Conservation (phyloP, 2,797 vertebrate genomes). For the Phrynocephalus guinanensis region DNA sequence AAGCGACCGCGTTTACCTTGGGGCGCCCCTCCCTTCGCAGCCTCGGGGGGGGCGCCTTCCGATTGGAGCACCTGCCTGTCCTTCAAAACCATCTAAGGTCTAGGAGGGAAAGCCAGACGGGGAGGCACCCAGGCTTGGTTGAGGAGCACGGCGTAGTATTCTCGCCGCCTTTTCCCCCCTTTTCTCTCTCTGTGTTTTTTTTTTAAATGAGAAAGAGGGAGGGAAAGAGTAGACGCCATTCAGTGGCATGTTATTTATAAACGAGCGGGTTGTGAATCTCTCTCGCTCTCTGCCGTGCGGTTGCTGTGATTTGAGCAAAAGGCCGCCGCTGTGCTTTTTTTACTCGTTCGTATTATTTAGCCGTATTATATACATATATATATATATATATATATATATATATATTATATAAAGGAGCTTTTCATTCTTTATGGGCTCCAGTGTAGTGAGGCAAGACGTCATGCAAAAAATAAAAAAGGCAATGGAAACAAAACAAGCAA, state of each 20-base stretch:
- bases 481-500: neutral
- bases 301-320: constrained; percentile 8
- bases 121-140: constrained; percentile 72
- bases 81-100: constrained; percentile 53
- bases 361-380: neutral
- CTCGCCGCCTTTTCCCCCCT: neutral
- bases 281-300: constrained; percentile 31
- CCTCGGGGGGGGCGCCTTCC: constrained; percentile 29
- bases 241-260: constrained; percentile 59
- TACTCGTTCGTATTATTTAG: neutral
- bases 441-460: neutral
- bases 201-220: constrained; percentile 7
- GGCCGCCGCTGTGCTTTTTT: neutral
- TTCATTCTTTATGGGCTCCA: neutral
- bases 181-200: neutral
- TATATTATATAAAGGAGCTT: neutral
- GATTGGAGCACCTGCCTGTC: constrained; percentile 70
- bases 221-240: constrained; percentile 71
- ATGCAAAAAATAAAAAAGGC: neutral
- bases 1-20: constrained; percentile 46
- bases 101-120: constrained; percentile 37
- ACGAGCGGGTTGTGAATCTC: constrained; percentile 31
- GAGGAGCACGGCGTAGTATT: constrained; percentile 61
- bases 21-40: constrained; percentile 18
- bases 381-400: neutral